A percentile compares a stretch with the other conserved stretches of the same genome.
Evolutionary conservation across 2,113 vertebrate species (phyloP).

Genomic region (Xiphorhynchus elegans): DNA sequence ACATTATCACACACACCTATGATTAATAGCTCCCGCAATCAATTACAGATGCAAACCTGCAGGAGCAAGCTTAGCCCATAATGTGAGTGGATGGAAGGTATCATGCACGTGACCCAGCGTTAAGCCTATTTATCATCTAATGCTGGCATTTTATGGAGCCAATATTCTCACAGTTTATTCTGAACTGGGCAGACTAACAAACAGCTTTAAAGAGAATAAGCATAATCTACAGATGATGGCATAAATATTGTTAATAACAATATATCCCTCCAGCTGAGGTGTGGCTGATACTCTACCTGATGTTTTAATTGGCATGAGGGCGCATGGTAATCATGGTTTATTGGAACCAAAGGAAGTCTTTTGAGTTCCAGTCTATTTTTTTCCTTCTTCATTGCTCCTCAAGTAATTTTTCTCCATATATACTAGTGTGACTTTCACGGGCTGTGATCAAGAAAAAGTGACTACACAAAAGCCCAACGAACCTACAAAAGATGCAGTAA

Average conservation of each 20-base stretch:
- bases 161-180: background rate
- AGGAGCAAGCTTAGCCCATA: background rate
- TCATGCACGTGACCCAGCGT: background rate
- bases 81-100: background rate
- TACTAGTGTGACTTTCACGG: background rate
- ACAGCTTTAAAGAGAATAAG: background rate
- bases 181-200: background rate
- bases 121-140: background rate
- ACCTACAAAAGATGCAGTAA: background rate
- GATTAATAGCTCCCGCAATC: conserved; percentile 46
- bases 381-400: background rate
- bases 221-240: background rate
- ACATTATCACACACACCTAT: conserved; percentile 6
- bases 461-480: background rate
- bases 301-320: conserved; percentile 37
- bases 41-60: conserved; percentile 45
- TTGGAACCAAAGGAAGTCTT: conserved; percentile 24
- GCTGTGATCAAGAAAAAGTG: background rate
- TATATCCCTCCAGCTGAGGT: conserved; percentile 22
- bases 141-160: background rate
- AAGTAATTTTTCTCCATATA: background rate
- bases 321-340: conserved; percentile 31
- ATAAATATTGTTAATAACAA: conserved; percentile 30
- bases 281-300: conserved; percentile 12
- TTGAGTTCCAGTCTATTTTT: background rate